A percentile compares a stretch with the other conserved stretches of the same genome.
These are phyloP conservation scores for Seriola quinqueradiata DNA, from an alignment of 2,113 vertebrate species.

Conservation along the genomic window DNA sequence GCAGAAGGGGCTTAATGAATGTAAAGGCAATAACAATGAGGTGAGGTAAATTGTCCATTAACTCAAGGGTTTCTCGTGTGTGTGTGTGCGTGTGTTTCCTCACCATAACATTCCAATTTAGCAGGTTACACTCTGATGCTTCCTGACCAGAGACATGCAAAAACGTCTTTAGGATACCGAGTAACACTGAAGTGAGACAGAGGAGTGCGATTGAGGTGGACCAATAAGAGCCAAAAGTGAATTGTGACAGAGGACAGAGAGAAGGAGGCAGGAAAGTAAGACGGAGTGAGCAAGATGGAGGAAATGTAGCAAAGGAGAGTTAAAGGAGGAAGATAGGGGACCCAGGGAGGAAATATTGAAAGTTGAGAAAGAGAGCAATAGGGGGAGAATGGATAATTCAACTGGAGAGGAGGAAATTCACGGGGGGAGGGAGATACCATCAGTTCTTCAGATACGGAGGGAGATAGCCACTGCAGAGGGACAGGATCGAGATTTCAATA, in stretches of 20 bases:
- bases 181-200: constrained; percentile 49
- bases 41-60: constrained; percentile 80
- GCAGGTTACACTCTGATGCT: constrained; percentile 75
- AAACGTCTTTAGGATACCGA: constrained; percentile 48
- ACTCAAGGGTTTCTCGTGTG: constrained; percentile 77
- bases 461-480: constrained; percentile 68
- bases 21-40: constrained; percentile 77
- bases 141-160: constrained; percentile 68
- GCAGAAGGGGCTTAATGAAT: constrained; percentile 69
- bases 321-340: constrained; percentile 35
- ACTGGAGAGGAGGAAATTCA: constrained; percentile 68
- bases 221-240: constrained; percentile 45
- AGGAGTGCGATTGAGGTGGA: constrained; percentile 42
- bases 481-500: constrained; percentile 74
- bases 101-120: constrained; percentile 80
- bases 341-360: constrained; percentile 59
- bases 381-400: constrained; percentile 63
- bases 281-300: constrained; percentile 47
- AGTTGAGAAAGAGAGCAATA: constrained; percentile 52
- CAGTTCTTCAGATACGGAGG: constrained; percentile 68
- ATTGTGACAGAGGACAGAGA: constrained; percentile 32
- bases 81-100: constrained; percentile 72
- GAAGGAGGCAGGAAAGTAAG: constrained; percentile 21
- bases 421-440: constrained; percentile 69
- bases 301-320: constrained; percentile 56